Base-by-base conservation (phyloP, 2,113 vertebrate species). In the Pelusios castaneus region DNA sequence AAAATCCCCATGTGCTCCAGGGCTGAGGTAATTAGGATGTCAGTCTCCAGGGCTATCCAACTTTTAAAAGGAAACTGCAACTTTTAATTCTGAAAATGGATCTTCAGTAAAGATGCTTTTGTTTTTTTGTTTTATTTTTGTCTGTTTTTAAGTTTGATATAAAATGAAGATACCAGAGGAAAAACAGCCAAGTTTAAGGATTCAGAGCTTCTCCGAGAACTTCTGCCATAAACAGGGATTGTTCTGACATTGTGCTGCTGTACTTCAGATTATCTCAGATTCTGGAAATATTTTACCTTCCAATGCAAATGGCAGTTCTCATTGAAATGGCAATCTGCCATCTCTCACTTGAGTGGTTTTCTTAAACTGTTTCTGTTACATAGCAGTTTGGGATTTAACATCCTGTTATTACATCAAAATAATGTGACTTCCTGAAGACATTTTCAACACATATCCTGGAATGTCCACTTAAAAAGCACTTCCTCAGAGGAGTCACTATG, bases 311-410 rank as follows among this genome's bases (percentile, higher is more conserved):
- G 85, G 45, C 89, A 85, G 80, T 89, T 88, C 51, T 88, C 52
- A 97, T 85, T 96, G 93, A 96, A 95, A 89, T 77, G 67, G 52
- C 89, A 92, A 82, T 96, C 92, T 96, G 89, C 89, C 76, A 94
- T 94, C 91, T 96, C 93, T 95, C 82, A 79, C 88, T 94, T 80
- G 19, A 94, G 91, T 94, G 80, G 49, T 63, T 97, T 96, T 94
- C 90, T 95, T 95, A 76, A 63, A 56, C 13, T 89, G 75, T 76
- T 92, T 92, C 67, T 93, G 47, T 88, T 93, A 89, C 85, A 84
- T 82, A 89, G 24, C 93, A 27, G 3, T 87, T 92, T 79, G 55
- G 70, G 87, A 87, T 2, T 3, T 91, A 89, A 89, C 89, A 92
- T 92, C 75, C 77, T 92, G 63, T 86, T 94, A 82, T 92, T 96